Base-by-base conservation (phyloP, 2,797 vertebrate genomes). In the Phrynocephalus guinanensis region DNA sequence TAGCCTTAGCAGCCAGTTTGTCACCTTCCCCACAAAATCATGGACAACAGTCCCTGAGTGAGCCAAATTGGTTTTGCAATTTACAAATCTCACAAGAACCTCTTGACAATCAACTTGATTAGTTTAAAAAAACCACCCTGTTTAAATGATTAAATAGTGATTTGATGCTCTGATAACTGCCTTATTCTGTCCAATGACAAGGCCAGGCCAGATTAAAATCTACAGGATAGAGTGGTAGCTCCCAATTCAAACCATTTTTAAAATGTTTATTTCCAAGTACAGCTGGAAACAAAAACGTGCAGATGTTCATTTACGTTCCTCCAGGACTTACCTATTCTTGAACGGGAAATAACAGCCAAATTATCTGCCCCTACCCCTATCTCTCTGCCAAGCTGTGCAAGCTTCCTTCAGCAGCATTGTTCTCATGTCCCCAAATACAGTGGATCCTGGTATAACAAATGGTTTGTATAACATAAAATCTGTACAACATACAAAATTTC, bases 331-430 rank as follows among this genome's bases (percentile, higher is more conserved):
- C 60, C 13, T 33, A 22, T 28, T 26, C 24, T 71, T 63, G 0
- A 6, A 56, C 5, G 8, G 10, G 56, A 72, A 77, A n/a, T 52
- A 85, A 63, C 66, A 86, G 79, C 48, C 68, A 48, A 24, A 38
- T 76, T 86, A 33, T 33, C 33, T 33, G 33, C 1, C 26, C 9
- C 13, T 33, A 77, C 2, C 5, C 50, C 50, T 76, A 84, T 84
- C 72, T 85, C 83, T 28, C 79, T 85, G 52, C 68, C 79, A 33
- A 52, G 76, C 71, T 52, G 33, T 18, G 33, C 22, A 48, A 9
- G 28, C n/a, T 79, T 60, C 72, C 76, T 85, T 85, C 83, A 71
- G 56, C 24, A 30, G 71, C 30, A 52, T 83, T 30, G 33, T 13
- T 70, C 60, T 60, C 66, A 60, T 8, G 8, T 38, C 38, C 38